phyloP scores from a whole-genome alignment of 2,888 invertebrate species.

The Isoperla grammatica region DNA sequence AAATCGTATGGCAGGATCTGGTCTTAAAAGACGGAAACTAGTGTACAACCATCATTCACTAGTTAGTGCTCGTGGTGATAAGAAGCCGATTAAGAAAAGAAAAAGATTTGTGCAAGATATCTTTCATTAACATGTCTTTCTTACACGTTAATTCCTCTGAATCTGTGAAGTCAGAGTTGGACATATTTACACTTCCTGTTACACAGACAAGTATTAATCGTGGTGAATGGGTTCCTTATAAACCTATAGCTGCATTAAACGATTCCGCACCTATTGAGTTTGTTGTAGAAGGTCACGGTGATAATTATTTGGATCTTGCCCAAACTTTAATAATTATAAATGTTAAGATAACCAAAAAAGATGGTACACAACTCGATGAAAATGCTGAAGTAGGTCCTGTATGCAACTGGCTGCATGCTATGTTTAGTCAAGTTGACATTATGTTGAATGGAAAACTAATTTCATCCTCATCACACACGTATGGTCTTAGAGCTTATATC shows the following conservation, averaged over 20 bases:
- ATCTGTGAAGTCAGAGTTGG: too few relatives aligned
- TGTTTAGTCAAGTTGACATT: conserved; percentile 34
- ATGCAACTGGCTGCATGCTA: conserved; percentile 32
- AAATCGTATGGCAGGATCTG: too few relatives aligned
- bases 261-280: too few relatives aligned
- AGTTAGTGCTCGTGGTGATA: too few relatives aligned
- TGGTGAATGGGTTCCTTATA: conserved; percentile 30
- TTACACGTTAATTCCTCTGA: too few relatives aligned
- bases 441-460: conserved; percentile 36
- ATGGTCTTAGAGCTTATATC: conserved; percentile 33
- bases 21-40: too few relatives aligned
- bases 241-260: conserved; percentile 10
- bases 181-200: too few relatives aligned
- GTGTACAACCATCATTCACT: too few relatives aligned
- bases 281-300: too few relatives aligned
- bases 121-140: too few relatives aligned
- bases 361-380: background rate
- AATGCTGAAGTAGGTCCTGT: conserved; percentile 27
- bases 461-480: conserved; percentile 25
- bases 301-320: too few relatives aligned
- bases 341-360: background rate
- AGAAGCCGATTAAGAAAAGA: background rate
- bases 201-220: too few relatives aligned
- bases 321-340: conserved; percentile 4
- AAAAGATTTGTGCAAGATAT: background rate